Evolutionary conservation across 1,140 invertebrate species (phyloP).

Genomic region (Drosophila ficusphila): DNA sequence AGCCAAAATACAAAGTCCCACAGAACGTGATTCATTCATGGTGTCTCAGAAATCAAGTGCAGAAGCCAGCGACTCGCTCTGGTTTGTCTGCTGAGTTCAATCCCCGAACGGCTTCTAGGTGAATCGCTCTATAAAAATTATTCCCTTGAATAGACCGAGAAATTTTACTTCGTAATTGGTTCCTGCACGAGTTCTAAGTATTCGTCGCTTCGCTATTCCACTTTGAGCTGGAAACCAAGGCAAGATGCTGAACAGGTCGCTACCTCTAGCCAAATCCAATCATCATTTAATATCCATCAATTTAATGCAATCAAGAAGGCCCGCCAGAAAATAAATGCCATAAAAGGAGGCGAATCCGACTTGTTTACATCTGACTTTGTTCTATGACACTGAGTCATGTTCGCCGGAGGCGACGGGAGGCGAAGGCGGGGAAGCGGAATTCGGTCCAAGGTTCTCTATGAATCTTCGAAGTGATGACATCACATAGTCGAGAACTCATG

Average conservation of each 20-base stretch:
- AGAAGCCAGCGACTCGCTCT: conserved; percentile 11
- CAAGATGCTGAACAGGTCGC: background rate
- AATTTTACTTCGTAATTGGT: background rate
- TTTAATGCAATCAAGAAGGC: conserved; percentile 35
- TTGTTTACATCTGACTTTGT: no score
- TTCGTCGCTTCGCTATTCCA: background rate
- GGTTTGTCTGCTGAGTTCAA: conserved; percentile 10
- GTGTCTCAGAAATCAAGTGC: conserved; percentile 16
- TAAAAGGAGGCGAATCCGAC: conserved; percentile 33
- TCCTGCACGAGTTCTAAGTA: background rate
- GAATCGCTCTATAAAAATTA: conserved; percentile 18
- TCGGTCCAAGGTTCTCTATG: conserved; percentile 26
- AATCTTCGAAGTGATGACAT: conserved; percentile 57
- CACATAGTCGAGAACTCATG: conserved; percentile 24
- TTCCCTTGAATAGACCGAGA: background rate
- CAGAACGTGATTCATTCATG: conserved; percentile 45
- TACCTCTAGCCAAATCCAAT: conserved; percentile 11
- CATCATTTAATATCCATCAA: conserved; percentile 18
- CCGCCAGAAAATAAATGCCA: conserved; percentile 10
- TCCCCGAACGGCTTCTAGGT: background rate
- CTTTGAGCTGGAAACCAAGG: background rate
- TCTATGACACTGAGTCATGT: conserved; percentile 34
- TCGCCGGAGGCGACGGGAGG: background rate
- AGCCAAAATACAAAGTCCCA: conserved; percentile 18
- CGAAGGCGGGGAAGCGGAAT: background rate